Evolutionary conservation across 2,888 invertebrate species (phyloP), one percentile per base, ranked within the genome.

Genomic region (Drosophila monieri): DNA sequence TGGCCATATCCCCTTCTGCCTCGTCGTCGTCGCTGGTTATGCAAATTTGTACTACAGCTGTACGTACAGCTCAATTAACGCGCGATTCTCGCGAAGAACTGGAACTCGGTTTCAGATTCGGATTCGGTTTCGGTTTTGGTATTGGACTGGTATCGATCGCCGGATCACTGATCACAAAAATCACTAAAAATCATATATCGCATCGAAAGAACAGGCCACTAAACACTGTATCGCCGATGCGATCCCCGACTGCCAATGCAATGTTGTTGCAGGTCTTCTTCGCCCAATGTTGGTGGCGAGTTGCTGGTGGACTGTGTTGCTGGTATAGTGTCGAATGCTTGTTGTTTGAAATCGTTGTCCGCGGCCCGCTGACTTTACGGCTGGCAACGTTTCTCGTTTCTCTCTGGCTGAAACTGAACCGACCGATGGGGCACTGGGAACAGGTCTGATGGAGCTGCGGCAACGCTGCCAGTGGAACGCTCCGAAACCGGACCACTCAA

Each of bases 301-400:
- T 44, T 21, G 27, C 43, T 44, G 32, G n/a, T 54, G 14, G 27
- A 43, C 43, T 54, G 53, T 21, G 46, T 30, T 15, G 60, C 43
- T 27, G 35, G 27, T 43, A 9, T 27, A 21, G 52, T 27, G 9
- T 23, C 44, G 25, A 6, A 32, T 10, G 47, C 25, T 39, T 30
- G 6, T 49, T 57, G 25, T 37, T 37, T 32, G 32, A 27, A 46
- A 51, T 60, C 56, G 51, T 56, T 32, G 54, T 56, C 64, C 49
- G 65, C 51, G 41, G 37, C 58, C 64, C 66, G 56, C 57, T 55
- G 27, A 30, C 54, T 55, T 71, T 52, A 60, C 68, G 49, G 62
- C 55, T 65, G 62, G 78, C 79, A 80, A 80, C 89, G 88, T 85
- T 81, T 86, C 83, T 89, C 88, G 89, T 89, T 88, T 89, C 89